Evolutionary conservation across 2,888 invertebrate species (phyloP).

Genomic region (Orthonychiurus folsomi): DNA sequence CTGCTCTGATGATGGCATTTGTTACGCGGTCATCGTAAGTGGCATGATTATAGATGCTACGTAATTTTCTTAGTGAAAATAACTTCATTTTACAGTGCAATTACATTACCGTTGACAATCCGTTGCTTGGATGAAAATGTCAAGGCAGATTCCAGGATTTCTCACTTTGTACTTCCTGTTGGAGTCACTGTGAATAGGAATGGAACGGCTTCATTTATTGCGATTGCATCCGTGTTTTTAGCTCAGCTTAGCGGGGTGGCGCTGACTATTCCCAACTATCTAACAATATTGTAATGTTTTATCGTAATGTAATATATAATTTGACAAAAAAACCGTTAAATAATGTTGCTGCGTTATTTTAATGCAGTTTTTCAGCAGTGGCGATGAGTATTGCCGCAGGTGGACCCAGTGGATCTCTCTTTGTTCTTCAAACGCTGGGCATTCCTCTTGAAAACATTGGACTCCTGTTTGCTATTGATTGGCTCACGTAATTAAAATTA

Average conservation of each 20-base stretch:
- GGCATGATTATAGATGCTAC: no score
- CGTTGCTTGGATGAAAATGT: conserved; percentile 76
- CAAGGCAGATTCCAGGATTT: conserved; percentile 68
- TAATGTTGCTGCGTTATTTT: neutral
- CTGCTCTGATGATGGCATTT: conserved; percentile 76
- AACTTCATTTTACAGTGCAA: conserved; percentile 54
- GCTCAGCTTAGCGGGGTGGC: conserved; percentile 77
- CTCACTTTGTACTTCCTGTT: conserved; percentile 78
- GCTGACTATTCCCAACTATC: conserved; percentile 44
- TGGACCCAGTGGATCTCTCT: conserved; percentile 77
- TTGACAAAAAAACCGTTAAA: neutral
- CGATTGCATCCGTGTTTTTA: conserved; percentile 76
- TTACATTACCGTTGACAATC: conserved; percentile 80
- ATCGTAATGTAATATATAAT: neutral
- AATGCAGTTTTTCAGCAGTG: conserved; percentile 68
- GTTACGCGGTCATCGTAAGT: conserved; percentile 85
- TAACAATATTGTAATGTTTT: neutral
- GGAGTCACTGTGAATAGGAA: conserved; percentile 84
- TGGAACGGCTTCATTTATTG: conserved; percentile 78
- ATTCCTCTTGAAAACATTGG: conserved; percentile 77
- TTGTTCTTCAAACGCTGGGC: conserved; percentile 72
- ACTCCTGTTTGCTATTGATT: conserved; percentile 74
- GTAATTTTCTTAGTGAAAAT: conserved; percentile 39
- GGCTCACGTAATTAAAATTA: conserved; percentile 61
- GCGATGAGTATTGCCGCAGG: conserved; percentile 80